Evolutionary conservation across 2,113 vertebrate genomes (phyloP).

Genomic region (Taurulus bubalis): DNA sequence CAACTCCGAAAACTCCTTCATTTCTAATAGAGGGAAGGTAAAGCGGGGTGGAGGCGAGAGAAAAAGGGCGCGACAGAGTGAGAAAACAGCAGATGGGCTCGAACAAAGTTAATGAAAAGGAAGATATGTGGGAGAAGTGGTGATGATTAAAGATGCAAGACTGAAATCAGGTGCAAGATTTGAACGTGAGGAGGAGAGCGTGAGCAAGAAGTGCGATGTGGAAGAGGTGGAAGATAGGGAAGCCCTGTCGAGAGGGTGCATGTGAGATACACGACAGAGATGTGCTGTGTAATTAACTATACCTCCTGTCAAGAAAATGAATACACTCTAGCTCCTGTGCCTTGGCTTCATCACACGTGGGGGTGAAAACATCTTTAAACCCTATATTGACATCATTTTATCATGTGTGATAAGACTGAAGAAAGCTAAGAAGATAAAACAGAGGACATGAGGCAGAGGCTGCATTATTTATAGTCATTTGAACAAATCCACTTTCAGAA

Average conservation of each 20-base stretch:
- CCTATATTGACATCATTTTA: slow-evolving; percentile 31
- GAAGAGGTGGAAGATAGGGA: slow-evolving; percentile 17
- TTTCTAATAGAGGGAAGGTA: slow-evolving; percentile 70
- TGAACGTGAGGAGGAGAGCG: slow-evolving; percentile 10
- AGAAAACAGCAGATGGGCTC: slow-evolving; percentile 71
- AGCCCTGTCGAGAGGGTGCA: background rate
- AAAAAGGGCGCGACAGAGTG: slow-evolving; percentile 36
- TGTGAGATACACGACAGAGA: slow-evolving; percentile 20
- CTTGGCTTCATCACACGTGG: background rate
- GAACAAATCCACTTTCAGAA: slow-evolving; percentile 22
- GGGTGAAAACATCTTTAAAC: slow-evolving; percentile 20
- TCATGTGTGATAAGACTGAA: slow-evolving; percentile 19
- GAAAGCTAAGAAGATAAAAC: slow-evolving; percentile 21
- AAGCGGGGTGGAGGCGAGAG: slow-evolving; percentile 33
- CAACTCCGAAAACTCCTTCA: slow-evolving; percentile 80
- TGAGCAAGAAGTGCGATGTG: slow-evolving; percentile 2
- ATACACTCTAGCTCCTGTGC: slow-evolving; percentile 21
- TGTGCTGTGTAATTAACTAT: slow-evolving; percentile 23
- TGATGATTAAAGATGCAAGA: slow-evolving; percentile 23
- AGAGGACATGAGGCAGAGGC: slow-evolving; percentile 18
- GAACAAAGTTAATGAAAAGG: slow-evolving; percentile 31
- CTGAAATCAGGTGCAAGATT: slow-evolving; percentile 39
- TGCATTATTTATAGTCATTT: slow-evolving; percentile 60
- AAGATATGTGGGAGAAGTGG: slow-evolving; percentile 29
- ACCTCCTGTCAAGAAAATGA: slow-evolving; percentile 38